Conservation (phyloP, 1,140 invertebrate species). For the Diploscapter pachys region DNA sequence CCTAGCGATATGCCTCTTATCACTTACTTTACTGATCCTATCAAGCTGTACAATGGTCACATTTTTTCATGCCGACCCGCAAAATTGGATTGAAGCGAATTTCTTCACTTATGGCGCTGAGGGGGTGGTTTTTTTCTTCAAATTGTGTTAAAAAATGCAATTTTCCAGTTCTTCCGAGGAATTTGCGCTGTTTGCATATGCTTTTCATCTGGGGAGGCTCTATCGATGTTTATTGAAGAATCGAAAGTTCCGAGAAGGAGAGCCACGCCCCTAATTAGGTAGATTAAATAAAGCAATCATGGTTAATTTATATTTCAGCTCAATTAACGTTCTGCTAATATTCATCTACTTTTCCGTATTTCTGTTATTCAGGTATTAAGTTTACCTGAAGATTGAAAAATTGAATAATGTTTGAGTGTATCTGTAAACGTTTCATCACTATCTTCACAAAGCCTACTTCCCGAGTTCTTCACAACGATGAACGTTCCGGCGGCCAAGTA, state of each 20-base stretch:
- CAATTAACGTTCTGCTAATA: constrained; percentile 17
- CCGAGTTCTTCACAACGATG: constrained; percentile 31
- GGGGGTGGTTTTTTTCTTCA: constrained; percentile 13
- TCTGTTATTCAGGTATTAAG: constrained; percentile 28
- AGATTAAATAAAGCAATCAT: constrained; percentile 1
- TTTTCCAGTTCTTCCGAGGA: neutral
- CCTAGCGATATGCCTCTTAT: constrained; percentile 27
- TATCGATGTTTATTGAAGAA: neutral
- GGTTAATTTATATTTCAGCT: neutral
- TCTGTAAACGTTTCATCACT: constrained; percentile 32
- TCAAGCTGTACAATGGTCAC: constrained; percentile 36
- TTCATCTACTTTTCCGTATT: constrained; percentile 43
- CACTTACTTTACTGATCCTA: constrained; percentile 32
- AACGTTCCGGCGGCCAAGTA: constrained; percentile 35
- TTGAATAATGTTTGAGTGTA: constrained; percentile 16
- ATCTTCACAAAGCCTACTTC: constrained; percentile 23
- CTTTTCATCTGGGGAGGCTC: neutral
- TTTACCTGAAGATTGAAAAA: neutral
- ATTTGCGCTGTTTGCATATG: constrained; percentile 2
- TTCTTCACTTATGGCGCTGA: constrained; percentile 37
- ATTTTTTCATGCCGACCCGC: constrained; percentile 42
- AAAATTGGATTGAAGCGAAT: constrained; percentile 40
- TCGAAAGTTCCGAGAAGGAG: neutral
- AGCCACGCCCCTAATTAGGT: neutral
- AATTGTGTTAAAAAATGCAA: neutral